These are phyloP conservation scores for Chlorodrepanis virens DNA, from an alignment of 2,113 vertebrate genomes.

Conservation along the genomic window DNA sequence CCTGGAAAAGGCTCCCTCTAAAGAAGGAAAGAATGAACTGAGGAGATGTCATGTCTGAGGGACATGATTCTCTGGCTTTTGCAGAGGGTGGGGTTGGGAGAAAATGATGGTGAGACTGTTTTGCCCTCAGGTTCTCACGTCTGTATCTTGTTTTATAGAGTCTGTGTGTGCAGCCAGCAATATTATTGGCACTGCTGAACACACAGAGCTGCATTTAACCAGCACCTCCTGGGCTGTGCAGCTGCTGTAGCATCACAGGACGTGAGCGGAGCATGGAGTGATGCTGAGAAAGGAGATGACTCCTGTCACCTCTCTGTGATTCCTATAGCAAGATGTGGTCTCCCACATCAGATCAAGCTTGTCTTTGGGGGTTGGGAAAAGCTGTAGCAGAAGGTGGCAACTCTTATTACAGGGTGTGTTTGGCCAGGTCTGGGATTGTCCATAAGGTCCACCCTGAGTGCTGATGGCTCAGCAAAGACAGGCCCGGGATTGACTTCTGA, in stretches of 20 bases:
- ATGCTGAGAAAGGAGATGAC: neutral
- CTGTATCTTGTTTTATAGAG: neutral
- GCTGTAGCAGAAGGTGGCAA: neutral
- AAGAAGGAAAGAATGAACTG: neutral
- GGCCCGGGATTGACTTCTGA: neutral
- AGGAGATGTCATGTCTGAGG: neutral
- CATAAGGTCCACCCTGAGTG: fast-evolving
- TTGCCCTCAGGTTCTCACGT: neutral
- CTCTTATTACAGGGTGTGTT: neutral
- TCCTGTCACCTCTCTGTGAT: neutral
- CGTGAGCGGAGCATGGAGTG: fast-evolving
- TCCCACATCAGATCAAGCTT: neutral
- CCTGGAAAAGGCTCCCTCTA: neutral
- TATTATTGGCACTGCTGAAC: neutral
- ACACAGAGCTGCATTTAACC: neutral
- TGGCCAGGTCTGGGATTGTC: neutral
- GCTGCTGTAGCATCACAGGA: neutral
- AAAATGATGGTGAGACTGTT: neutral
- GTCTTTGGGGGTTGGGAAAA: neutral
- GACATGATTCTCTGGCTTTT: neutral
- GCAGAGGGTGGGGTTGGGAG: neutral
- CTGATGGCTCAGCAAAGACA: neutral
- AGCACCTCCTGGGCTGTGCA: neutral
- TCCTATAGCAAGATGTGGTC: fast-evolving
- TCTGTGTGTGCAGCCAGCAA: neutral